Conservation (phyloP, 2,113 vertebrate species). For the Eolophus roseicapilla region DNA sequence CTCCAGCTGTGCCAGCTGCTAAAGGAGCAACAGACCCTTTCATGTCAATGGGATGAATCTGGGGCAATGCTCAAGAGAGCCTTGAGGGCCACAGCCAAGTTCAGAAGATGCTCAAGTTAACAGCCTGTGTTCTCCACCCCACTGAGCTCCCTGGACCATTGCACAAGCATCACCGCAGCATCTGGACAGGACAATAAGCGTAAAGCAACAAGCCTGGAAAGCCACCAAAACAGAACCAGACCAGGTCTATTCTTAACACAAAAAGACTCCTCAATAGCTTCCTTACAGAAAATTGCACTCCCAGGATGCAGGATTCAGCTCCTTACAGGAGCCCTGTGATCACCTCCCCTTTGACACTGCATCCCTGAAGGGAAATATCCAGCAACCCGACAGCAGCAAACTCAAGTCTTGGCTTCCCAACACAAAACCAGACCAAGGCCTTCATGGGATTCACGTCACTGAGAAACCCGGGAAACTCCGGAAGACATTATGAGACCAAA, state of each 20-base stretch:
- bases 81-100: not conserved
- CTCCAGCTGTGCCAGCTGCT: not conserved
- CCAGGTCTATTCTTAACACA: accelerated
- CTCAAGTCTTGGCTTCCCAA: not conserved
- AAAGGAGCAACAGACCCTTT: not conserved
- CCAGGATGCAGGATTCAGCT: not conserved
- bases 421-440: not conserved
- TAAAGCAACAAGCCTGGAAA: not conserved
- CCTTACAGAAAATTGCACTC: not conserved
- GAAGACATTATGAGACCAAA: not conserved
- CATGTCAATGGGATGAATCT: accelerated
- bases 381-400: accelerated
- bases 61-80: not conserved
- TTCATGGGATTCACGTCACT: not conserved
- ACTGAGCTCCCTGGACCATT: not conserved
- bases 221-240: not conserved
- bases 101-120: not conserved
- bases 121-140: accelerated
- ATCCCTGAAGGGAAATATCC: not conserved
- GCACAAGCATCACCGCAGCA: not conserved
- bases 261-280: accelerated
- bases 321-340: not conserved
- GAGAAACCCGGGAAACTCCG: not conserved
- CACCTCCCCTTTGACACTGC: not conserved
- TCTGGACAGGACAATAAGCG: accelerated